These are phyloP conservation scores for Euglossa dilemma DNA, from an alignment of 1,140 invertebrate species.

Conservation along the genomic window DNA sequence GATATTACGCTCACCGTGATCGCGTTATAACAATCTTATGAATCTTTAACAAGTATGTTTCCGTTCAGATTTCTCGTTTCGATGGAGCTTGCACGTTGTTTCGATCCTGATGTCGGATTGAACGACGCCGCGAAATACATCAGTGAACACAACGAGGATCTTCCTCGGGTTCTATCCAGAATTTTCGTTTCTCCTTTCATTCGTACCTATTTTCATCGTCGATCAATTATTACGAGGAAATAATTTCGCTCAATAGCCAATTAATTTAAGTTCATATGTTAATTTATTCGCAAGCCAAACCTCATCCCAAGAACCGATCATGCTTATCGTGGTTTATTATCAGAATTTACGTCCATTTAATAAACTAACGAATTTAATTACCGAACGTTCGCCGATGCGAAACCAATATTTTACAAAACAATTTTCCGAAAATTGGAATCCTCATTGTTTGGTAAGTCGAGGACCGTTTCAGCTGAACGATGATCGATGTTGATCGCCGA, in stretches of 20 bases:
- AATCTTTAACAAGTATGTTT: neutral
- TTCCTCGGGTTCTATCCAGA: too few relatives aligned
- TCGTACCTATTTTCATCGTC: too few relatives aligned
- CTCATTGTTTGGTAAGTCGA: neutral
- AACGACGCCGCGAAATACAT: neutral
- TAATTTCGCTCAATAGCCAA: too few relatives aligned
- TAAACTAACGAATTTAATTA: neutral
- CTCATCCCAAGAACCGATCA: too few relatives aligned
- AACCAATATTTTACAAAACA: neutral
- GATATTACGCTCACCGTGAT: neutral
- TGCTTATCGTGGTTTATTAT: too few relatives aligned
- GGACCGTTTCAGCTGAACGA: neutral
- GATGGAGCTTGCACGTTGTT: neutral
- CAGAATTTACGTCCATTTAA: neutral
- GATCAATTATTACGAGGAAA: too few relatives aligned
- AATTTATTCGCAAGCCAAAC: too few relatives aligned
- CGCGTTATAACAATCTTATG: neutral
- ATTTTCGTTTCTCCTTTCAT: too few relatives aligned
- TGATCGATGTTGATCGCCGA: slow-evolving; percentile 12
- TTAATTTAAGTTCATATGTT: too few relatives aligned
- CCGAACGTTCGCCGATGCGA: neutral
- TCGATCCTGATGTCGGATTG: too few relatives aligned
- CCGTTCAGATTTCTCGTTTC: neutral
- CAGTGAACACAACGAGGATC: too few relatives aligned
- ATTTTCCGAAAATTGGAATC: neutral